Conservation (phyloP, 2,797 vertebrate genomes). For the Microhierax caerulescens region DNA sequence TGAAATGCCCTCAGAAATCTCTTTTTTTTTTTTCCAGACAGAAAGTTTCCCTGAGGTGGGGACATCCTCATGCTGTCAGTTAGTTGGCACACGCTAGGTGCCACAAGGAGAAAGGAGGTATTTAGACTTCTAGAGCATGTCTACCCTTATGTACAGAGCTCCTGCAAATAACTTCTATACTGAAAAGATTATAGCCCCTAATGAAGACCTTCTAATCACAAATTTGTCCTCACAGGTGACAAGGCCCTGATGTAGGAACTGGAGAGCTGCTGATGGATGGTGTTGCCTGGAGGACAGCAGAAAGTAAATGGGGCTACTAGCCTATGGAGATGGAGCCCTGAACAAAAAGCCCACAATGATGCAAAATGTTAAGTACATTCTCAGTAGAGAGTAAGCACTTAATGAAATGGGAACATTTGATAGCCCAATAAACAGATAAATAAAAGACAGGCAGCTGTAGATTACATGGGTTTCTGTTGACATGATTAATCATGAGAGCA, state of each 20-base stretch:
- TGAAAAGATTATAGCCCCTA: neutral
- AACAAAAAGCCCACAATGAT: neutral
- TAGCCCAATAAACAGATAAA: constrained; percentile 12
- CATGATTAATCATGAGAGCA: neutral
- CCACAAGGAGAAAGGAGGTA: neutral
- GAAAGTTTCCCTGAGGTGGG: neutral
- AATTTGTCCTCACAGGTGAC: neutral
- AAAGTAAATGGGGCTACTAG: neutral
- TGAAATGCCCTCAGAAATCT: neutral
- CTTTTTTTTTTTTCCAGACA: neutral
- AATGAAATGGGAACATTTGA: constrained; percentile 2
- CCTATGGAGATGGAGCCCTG: neutral
- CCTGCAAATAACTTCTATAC: neutral
- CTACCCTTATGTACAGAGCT: neutral
- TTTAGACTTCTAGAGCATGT: neutral
- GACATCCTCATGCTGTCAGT: neutral
- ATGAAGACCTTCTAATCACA: neutral
- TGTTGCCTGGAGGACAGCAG: neutral
- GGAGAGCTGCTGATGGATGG: neutral
- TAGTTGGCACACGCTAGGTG: neutral
- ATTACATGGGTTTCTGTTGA: neutral
- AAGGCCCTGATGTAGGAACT: neutral
- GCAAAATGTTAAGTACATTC: neutral
- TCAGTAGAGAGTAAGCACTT: neutral
- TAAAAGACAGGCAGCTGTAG: neutral